Evolutionary conservation across 2,888 invertebrate species (phyloP), one percentile per base, ranked within the genome.

Genomic region (Papilio protenor): DNA sequence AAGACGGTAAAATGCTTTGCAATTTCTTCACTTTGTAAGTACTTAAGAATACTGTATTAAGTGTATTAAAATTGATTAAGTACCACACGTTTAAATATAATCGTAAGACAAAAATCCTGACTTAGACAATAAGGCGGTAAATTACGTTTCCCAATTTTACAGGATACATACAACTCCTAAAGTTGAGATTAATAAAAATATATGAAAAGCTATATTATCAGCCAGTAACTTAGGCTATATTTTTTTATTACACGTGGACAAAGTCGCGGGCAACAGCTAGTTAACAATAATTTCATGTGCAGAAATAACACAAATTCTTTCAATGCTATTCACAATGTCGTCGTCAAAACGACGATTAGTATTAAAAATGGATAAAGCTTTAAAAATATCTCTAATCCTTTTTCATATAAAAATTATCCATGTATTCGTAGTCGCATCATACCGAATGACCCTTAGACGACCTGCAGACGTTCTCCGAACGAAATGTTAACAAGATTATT

Each of bases 401-500:
- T 72, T 59, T 21, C 16, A 33, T 57, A 70, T 74, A 57, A 77
- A 77, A 74, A 69, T 47, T 57, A 69, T 69, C 47, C 23, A 57
- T 55, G 33, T 59, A 73, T 27, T 78, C 33, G 75, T 73, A 73
- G 71, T 40, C 78, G 78, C 76, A 76, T 75, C 78, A 75, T 73
- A 78, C 78, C 69, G 27, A 75, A 69, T 76, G 82, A 83, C 84
- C 84, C 82, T 81, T 82, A 83, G 81, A 85, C 84, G 85, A 84
- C 85, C 85, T 83, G 84, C 80, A 84, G 84, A 84, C 83, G 82
- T 79, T 83, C 83, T 81, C 73, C 73, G 81, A 82, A 77, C 79
- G 73, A 80, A 82, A 82, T 82, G 80, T 82, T 83, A 82, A 82
- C 81, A 81, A 84, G 84, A 84, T 83, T 84, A 82, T 84, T 84